Base-by-base conservation (phyloP, 2,113 vertebrate species). In the Rhynchomys soricoides region DNA sequence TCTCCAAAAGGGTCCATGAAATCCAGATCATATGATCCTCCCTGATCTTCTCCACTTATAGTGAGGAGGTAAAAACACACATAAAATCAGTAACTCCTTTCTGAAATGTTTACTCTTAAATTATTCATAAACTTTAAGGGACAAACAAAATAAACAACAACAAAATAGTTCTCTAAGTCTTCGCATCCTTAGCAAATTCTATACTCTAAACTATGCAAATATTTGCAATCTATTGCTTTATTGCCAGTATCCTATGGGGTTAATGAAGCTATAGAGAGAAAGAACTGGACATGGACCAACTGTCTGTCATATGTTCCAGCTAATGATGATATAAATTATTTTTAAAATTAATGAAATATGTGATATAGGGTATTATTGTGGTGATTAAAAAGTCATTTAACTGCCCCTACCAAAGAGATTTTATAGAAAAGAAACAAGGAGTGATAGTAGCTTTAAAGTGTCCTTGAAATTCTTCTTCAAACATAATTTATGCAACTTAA, bases 101-200 rank as follows among this genome's bases (percentile, higher is more conserved):
- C 15, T 79, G 16, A 96, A 78, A 89, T 74, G 9, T 89, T 93
- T 85, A 59, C n/a, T 85, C 6, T 75, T 93, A 93, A 82, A 1
- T 0, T 17, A 94, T 78, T 48, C 19, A 29, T 83, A 40, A 26
- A 62, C 37, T 62, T 83, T 16, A 59, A 55, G n/a, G 34, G 2
- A 12, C 26, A 43, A 26, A 8, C 59, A 40, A 82, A 34, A 17
- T 17, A 34, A 59, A 17, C 7, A 83, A 43, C n/a, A 40, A 24
- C 17, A 55, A 73, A 4, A 10, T 57, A 68, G 75, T 66, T 95
- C 10, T 50, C 7, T 8, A 8, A 71, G 2, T 45, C 26, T 81
- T 7, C 73, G 13, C 3, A 92, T 70, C 5, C 6, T 9, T 40
- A 52, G 31, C 2, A n/a, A 86, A 43, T 50, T 62, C 15, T 17